Percentiles rank a stretch among this genome's conserved stretches.
Conservation (phyloP, 2,113 vertebrate species). For the Silurus meridionalis region DNA sequence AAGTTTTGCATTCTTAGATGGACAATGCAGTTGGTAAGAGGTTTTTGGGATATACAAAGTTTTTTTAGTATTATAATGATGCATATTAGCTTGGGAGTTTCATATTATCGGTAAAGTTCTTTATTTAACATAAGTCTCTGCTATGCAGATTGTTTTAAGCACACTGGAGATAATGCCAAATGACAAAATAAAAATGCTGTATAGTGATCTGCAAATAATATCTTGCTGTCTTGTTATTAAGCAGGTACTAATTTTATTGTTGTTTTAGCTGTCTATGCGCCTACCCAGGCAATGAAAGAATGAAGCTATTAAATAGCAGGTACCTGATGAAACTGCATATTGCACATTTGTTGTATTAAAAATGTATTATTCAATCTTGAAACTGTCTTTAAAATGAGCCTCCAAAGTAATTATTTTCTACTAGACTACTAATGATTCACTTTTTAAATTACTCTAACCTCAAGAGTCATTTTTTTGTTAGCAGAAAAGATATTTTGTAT, state of each 20-base stretch:
- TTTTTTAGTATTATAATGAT: not conserved
- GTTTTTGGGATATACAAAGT: not conserved
- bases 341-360: not conserved
- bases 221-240: not conserved
- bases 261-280: not conserved
- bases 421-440: not conserved
- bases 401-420: not conserved
- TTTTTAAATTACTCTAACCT: conserved; percentile 15
- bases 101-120: not conserved
- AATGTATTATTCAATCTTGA: not conserved
- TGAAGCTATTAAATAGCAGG: not conserved
- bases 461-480: not conserved
- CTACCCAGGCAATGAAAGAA: not conserved
- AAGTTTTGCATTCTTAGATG: not conserved
- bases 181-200: not conserved
- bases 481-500: not conserved
- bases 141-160: not conserved
- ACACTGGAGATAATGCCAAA: not conserved
- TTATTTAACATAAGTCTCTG: not conserved
- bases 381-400: not conserved
- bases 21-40: not conserved
- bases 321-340: not conserved
- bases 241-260: not conserved
- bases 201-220: not conserved
- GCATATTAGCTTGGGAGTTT: not conserved